These are phyloP conservation scores for Zaprionus bogoriensis DNA, from an alignment of 2,888 invertebrate species.

Conservation along the genomic window DNA sequence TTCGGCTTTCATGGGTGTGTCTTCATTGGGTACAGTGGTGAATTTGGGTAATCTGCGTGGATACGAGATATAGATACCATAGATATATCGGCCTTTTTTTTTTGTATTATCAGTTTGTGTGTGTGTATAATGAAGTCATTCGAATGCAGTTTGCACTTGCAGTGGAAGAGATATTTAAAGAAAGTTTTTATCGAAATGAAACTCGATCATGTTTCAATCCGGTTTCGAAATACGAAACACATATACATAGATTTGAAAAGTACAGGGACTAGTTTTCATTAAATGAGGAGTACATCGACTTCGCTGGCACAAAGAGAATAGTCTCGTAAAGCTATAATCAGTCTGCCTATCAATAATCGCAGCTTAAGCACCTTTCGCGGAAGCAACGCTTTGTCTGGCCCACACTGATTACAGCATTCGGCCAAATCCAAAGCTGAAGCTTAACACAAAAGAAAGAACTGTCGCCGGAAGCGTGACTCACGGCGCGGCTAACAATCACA, in stretches of 20 bases:
- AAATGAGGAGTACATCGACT: neutral
- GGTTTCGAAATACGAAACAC: too few species aligned
- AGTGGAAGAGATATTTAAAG: neutral
- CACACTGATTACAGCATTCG: too few species aligned
- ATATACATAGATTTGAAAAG: too few species aligned
- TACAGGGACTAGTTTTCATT: too few species aligned
- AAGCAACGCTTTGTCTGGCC: too few species aligned
- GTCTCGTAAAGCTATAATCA: too few species aligned
- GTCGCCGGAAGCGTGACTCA: slow-evolving; percentile 28
- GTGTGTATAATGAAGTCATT: neutral
- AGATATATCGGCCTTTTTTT: neutral
- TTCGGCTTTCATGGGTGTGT: slow-evolving; percentile 26
- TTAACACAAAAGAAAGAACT: slow-evolving; percentile 10
- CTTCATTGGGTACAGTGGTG: slow-evolving; percentile 20
- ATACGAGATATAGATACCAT: neutral
- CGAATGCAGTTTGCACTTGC: neutral
- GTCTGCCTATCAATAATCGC: too few species aligned
- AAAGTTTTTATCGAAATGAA: neutral
- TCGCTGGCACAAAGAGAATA: neutral
- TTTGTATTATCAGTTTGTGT: too few species aligned
- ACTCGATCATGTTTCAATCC: neutral
- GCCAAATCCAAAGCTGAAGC: too few species aligned
- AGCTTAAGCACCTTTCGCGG: too few species aligned
- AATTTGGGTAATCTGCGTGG: slow-evolving; percentile 36
- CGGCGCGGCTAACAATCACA: slow-evolving; percentile 1